Conservation (phyloP, 1,140 invertebrate species). For the Coptotermes formosanus region DNA sequence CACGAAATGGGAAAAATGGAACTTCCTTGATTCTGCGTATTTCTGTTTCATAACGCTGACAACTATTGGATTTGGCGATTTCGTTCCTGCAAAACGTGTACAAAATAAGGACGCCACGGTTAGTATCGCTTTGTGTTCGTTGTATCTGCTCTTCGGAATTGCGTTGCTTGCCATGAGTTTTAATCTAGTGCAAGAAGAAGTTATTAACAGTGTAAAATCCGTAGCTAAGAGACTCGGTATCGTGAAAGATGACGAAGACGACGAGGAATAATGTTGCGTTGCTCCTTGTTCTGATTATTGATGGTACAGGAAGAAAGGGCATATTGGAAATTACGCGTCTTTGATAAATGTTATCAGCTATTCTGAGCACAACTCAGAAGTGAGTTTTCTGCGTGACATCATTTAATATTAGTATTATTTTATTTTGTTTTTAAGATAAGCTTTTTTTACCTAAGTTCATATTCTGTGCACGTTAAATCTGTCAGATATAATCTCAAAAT, state of each 20-base stretch:
- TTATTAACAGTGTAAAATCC: constrained; percentile 81
- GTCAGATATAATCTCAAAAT: no score
- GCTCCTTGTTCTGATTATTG: no score
- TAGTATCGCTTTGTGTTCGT: constrained; percentile 85
- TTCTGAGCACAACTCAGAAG: no score
- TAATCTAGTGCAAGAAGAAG: constrained; percentile 92
- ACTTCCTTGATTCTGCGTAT: constrained; percentile 86
- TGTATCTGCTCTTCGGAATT: constrained; percentile 95
- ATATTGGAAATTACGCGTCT: no score
- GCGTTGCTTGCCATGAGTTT: constrained; percentile 98
- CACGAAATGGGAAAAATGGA: constrained; percentile 81
- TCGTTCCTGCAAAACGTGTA: constrained; percentile 82
- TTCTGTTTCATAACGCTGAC: constrained; percentile 96
- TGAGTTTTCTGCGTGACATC: no score
- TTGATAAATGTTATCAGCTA: no score
- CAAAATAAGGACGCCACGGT: constrained; percentile 61
- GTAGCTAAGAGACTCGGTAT: constrained; percentile 81
- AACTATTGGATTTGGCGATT: constrained; percentile 92
- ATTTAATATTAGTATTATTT: no score
- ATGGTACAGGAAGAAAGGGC: no score
- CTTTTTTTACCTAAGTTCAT: no score
- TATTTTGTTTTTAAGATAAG: no score
- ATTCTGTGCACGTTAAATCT: no score
- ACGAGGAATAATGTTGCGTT: constrained; percentile 40
- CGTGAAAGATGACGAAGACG: constrained; percentile 73